Base-by-base conservation (phyloP, 2,113 vertebrate genomes). In the Choloepus hoffmanni region DNA sequence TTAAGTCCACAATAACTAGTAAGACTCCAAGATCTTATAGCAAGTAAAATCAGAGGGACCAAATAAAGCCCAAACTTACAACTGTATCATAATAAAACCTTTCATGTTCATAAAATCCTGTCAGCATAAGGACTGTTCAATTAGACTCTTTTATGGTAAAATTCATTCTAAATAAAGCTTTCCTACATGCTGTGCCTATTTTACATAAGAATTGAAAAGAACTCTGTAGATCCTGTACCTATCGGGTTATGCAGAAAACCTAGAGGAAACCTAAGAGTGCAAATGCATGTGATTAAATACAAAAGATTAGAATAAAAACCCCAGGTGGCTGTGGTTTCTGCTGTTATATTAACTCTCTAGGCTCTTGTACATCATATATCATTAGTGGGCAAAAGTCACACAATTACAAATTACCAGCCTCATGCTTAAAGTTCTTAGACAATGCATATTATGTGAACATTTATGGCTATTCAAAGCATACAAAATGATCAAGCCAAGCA, bases 91-190 rank as follows among this genome's bases (percentile, higher is more conserved):
- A 95, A 88, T 93, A 92, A 96, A 92, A 85, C 1, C 30, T 81
- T 74, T 13, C 36, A 78, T 0, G 5, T 68, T 95, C 50, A 82
- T 82, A 67, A 93, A 91, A 77, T 85, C 81, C 45, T 95, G 40
- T 74, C 62, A 83, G 77, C 55, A 45, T 92, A 84, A 73, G 36
- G n/a, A 70, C 68, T 84, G 11, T 82, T 96, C 48, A 95, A 62
- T 95, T 90, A 96, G 30, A 85, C 60, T 19, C 90, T 93, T 88
- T 82, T 76, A 96, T 82, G 68, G 74, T 90, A 95, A 90, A 92
- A 87, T 92, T 85, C 86, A 74, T 96, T 90, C 82, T 72, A 91
- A 97, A 67, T 79, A 86, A 84, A 96, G 33, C 62, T 45, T 88
- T 24, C 89, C 13, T 70, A 36, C 93, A 36, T 45, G 87, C 95